Evolutionary conservation across 2,113 vertebrate genomes (phyloP).

Genomic region (Mustela nigripes): DNA sequence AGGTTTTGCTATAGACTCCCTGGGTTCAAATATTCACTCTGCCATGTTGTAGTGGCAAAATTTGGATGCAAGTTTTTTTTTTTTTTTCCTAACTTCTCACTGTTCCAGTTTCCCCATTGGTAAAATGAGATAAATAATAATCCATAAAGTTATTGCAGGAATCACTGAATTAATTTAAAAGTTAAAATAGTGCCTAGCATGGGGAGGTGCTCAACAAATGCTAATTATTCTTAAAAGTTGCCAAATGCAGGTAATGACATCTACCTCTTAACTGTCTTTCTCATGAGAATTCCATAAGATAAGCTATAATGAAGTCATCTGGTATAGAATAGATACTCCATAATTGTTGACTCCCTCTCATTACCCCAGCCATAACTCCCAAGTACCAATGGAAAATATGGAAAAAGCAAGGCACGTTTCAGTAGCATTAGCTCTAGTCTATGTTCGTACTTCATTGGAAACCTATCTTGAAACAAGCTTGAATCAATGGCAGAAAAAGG

Average conservation of each 20-base stretch:
- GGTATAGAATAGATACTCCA: not conserved
- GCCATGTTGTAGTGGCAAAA: not conserved
- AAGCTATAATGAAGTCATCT: not conserved
- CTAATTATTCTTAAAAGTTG: not conserved
- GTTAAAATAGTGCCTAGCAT: not conserved
- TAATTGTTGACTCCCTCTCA: not conserved
- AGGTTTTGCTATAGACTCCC: not conserved
- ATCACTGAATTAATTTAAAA: conserved; percentile 40
- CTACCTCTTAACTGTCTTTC: not conserved
- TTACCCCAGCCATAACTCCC: not conserved
- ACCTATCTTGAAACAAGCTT: not conserved
- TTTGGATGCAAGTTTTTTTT: not conserved
- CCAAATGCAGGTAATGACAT: not conserved
- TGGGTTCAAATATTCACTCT: not conserved
- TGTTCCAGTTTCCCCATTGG: not conserved
- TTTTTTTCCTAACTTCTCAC: not conserved
- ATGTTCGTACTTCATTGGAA: not conserved
- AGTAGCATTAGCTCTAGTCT: not conserved
- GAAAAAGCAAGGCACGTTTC: not conserved
- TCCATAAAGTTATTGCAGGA: not conserved
- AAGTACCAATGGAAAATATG: not conserved
- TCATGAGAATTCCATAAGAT: not conserved
- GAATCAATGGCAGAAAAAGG: not conserved
- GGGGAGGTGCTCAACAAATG: not conserved
- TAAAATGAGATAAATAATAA: conserved; percentile 32